Base-by-base conservation (phyloP, 2,113 vertebrate species). In the Centropus bengalensis region DNA sequence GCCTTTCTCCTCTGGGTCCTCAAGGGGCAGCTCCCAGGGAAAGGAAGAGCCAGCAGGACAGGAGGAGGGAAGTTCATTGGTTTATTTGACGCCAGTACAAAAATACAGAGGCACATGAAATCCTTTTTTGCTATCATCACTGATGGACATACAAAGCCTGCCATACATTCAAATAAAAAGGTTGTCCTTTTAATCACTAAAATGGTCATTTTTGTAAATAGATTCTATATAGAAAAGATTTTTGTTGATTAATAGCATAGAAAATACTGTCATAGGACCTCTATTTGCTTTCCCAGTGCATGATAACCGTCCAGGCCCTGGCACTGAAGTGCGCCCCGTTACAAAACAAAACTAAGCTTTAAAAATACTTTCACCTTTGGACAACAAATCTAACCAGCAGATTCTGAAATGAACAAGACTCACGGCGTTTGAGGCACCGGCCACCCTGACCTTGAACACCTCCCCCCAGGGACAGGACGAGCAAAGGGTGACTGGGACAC, bases 31-130 rank as follows among this genome's bases (percentile, higher is more conserved):
- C 32, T 12, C 26, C 10, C 3, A 23, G 33, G 22, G 6, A 27
- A 38, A n/a, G 40, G 44, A 27, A 42, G n/a, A 54, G 47, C 33
- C 24, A 22, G 7, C 19, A 1, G 59, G n/a, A 49, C 47, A 49
- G 52, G 5, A 40, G 19, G 40, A 59, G 92, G 32, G 44, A 88
- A 88, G n/a, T 40, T 56, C 88, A 42, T 67, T 36, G 64, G 28
- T 98, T 98, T 98, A 98, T 98, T 98, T 54, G 64, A 97, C 92
- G 96, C 92, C 63, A 84, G 94, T 98, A 98, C 94, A 98, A 98
- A 98, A 98, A 98, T 97, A 98, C 95, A 96, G 70, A 96, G 97
- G 97, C 96, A 97, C 96, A 94, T 81, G 66, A 97, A 96, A 95
- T 28, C 42, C 16, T 33, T 56, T 79, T 79, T 85, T 91, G 86